Evolutionary conservation across 2,888 invertebrate species (phyloP), one percentile per base, ranked within the genome.

Genomic region (Hipparchia sbordonii): DNA sequence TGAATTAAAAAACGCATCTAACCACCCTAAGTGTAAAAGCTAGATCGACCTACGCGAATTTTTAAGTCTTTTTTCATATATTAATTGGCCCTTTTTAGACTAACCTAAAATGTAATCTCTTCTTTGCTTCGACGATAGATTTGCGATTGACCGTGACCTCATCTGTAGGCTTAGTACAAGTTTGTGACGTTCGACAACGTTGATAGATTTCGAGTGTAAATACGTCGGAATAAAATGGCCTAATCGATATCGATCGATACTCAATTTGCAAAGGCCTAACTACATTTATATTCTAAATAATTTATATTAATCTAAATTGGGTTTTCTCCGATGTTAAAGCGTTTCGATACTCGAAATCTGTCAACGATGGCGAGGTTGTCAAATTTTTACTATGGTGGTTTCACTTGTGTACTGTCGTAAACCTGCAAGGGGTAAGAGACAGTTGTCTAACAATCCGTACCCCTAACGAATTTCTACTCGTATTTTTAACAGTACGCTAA

Each of bases 11-110:
- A 86, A 81, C 84, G 86, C 84, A 79, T 77, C 80, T 81, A 80
- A 83, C 78, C 79, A 79, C 79, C 67, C 85, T 87, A 89, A 79
- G 86, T 80, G 88, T 89, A 91, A 91, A 92, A 92, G 91, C 91
- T 91, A 91, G 82, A 82, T 67, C 71, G 71, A 77, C 81, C 79
- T 79, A 82, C 82, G 79, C 89, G 66, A 87, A 90, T 85, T 57
- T 65, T 71, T 81, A 86, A 88, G 75, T 80, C 80, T 81, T 81
- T 78, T 75, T 78, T 82, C 77, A 72, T 73, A 72, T 74, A 74
- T 74, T 76, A 74, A 74, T 75, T 75, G 75, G 75, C 75, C 75
- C 75, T 71, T 75, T 75, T 73, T 61, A 74, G 39, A 71, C 71
- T 73, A 73, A 75, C 73, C 75, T 75, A 75, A 52, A 65, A 65